Evolutionary conservation across 2,888 invertebrate genomes (phyloP), one percentile per base, ranked within the genome.

Genomic region (Chamaedrilus cognettii): DNA sequence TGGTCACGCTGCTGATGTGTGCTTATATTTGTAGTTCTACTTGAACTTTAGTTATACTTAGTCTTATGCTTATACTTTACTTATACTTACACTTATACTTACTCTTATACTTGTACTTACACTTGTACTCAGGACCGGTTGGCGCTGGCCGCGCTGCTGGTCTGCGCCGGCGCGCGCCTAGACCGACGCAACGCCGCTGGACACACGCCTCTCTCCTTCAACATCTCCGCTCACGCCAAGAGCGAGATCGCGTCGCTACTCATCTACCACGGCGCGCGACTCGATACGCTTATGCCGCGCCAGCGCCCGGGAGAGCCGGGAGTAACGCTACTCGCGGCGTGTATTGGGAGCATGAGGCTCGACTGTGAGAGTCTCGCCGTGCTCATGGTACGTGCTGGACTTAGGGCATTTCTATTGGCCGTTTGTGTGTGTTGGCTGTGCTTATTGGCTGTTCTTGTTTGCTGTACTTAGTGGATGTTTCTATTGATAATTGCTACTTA

Each of bases 281-380:
- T 70, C 33, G 58, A 68, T n/a, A 67, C 58, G 7, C 34, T 49
- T 1, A 28, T 52, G 35, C 31, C 23, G 15, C 31, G 7, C 23
- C 70, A 73, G 55, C 60, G 68, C 28, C 65, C 35, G 55, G 59
- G 63, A 11, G n/a, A n/a, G n/a, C n/a, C n/a, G n/a, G n/a, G n/a
- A n/a, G 59, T 59, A 59, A 71, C 70, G n/a, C 49, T 74, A 28
- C 49, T 74, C 35, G 70, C 69, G 3, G 58, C 62, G 3, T 68
- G 67, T 28, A 68, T 74, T 19, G 56, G 64, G 7, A 70, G 67
- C 62, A 67, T 70, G 66, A 58, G 74, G 23, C 52, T 74, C 3
- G 74, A 74, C 62, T 74, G 74, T 51, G 74, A 74, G 50, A 60
- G 49, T 30, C 63, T 74, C 1, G 69, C 73, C 5, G 60, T 66